Base-by-base conservation (phyloP, 2,797 vertebrate species). In the Enteromius unitaeniatus region DNA sequence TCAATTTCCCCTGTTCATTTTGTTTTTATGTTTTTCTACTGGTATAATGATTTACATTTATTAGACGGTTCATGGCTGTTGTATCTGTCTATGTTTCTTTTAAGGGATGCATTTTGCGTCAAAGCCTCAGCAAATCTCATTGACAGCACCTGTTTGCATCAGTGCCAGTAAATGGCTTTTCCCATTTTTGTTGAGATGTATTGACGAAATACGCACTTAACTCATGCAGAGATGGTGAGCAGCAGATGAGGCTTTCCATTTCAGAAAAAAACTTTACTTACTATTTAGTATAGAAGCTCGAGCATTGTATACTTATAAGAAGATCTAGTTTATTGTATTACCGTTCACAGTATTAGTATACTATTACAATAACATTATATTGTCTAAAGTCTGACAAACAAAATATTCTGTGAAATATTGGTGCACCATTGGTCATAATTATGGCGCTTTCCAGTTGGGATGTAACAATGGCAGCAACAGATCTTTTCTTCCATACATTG, bases 11-110 rank as follows among this genome's bases (percentile, higher is more conserved):
- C 49, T 15, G 37, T 53, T 85, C 51, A 51, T 84, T 87, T 89
- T 84, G 86, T 94, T 92, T 93, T 94, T 90, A 90, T 77, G 86
- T 87, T 90, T 88, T 84, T 91, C 91, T 89, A 88, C 86, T 86
- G 40, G 70, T 91, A 91, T 86, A 91, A 90, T 92, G 85, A 82
- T 60, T 65, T 80, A 78, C 90, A 89, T 92, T 91, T 88, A 92
- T 92, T 91, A 87, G 84, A 86, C 79, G 77, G 68, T 92, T 93
- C 88, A 89, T 88, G 88, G 89, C 65, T 69, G 74, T 69, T 83
- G 26, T 26, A 70, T 62, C 74, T 72, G 74, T 47, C 21, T 78
- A n/a, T 28, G n/a, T 60, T 68, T 70, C 51, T 78, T 78, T 70
- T 34, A 77, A 78, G 51, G 74, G 40, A 26, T 78, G 78, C 26